A percentile compares a stretch with the other conserved stretches of the same genome.
Evolutionary conservation across 1,140 invertebrate genomes (phyloP).

Genomic region (Drosophila orena): DNA sequence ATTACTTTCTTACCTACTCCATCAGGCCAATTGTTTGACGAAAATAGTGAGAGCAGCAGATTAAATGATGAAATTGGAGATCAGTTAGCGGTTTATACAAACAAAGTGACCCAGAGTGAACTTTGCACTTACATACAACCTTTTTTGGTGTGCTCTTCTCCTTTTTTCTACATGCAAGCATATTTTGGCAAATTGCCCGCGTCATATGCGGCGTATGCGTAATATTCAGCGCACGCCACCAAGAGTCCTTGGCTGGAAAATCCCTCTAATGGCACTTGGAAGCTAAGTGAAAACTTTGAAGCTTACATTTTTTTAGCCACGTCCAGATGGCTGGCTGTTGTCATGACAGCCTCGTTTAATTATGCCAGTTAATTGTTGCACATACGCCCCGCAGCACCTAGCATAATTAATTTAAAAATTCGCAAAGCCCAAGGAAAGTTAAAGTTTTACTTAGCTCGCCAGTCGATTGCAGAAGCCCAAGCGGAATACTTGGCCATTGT

Average conservation of each 20-base stretch:
- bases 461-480: slow-evolving; percentile 26
- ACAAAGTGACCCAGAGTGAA: too few relatives aligned
- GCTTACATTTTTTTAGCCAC: neutral
- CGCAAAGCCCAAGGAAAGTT: slow-evolving; percentile 14
- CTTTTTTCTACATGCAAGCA: slow-evolving; percentile 20
- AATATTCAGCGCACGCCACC: slow-evolving; percentile 40
- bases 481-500: slow-evolving; percentile 16
- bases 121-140: neutral
- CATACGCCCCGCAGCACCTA: slow-evolving; percentile 65
- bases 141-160: slow-evolving; percentile 3
- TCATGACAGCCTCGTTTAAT: slow-evolving; percentile 48
- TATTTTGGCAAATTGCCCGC: slow-evolving; percentile 36
- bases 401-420: slow-evolving; percentile 56
- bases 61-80: too few relatives aligned
- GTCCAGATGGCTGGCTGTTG: slow-evolving; percentile 18
- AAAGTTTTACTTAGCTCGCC: slow-evolving; percentile 15
- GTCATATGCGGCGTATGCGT: slow-evolving; percentile 47
- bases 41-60: neutral
- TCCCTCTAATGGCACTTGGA: slow-evolving; percentile 46
- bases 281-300: slow-evolving; percentile 35
- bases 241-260: slow-evolving; percentile 41
- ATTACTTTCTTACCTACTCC: neutral
- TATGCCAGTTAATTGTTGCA: slow-evolving; percentile 69
- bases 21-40: neutral
- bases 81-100: too few relatives aligned